These are phyloP conservation scores for Callitettix versicolor DNA, from an alignment of 1,140 invertebrate species.

Conservation along the genomic window DNA sequence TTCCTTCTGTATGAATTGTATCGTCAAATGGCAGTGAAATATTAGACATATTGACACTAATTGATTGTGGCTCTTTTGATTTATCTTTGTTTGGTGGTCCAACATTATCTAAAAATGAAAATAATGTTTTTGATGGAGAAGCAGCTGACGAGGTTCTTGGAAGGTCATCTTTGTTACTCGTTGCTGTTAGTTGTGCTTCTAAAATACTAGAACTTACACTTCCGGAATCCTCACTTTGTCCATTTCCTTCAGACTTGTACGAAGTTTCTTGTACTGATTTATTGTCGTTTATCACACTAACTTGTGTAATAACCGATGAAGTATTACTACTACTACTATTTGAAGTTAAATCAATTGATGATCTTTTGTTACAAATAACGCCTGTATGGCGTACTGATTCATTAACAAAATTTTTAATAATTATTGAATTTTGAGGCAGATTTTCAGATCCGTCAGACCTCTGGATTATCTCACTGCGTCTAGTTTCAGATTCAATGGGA, in stretches of 20 bases:
- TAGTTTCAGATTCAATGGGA: not conserved
- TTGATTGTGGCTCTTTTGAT: not conserved
- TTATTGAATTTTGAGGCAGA: too few species aligned
- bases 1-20: constrained; percentile 1
- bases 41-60: not conserved
- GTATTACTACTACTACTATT: not conserved
- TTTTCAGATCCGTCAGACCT: too few species aligned
- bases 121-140: constrained; percentile 14
- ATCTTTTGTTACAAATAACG: constrained; percentile 5
- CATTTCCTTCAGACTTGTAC: not conserved
- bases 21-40: constrained; percentile 1
- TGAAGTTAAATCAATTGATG: too few species aligned
- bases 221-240: not conserved
- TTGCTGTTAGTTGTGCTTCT: constrained; percentile 22
- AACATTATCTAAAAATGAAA: constrained; percentile 9
- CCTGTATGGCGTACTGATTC: not conserved
- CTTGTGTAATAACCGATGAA: constrained; percentile 1
- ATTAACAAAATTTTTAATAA: not conserved
- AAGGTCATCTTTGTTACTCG: constrained; percentile 1
- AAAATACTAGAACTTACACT: constrained; percentile 23
- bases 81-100: not conserved
- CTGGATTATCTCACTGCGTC: not conserved
- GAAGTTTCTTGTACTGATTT: not conserved
- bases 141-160: constrained; percentile 10
- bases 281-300: not conserved